phyloP scores from a whole-genome alignment of 2,888 invertebrate genomes.

The Bellardia bayeri region DNA sequence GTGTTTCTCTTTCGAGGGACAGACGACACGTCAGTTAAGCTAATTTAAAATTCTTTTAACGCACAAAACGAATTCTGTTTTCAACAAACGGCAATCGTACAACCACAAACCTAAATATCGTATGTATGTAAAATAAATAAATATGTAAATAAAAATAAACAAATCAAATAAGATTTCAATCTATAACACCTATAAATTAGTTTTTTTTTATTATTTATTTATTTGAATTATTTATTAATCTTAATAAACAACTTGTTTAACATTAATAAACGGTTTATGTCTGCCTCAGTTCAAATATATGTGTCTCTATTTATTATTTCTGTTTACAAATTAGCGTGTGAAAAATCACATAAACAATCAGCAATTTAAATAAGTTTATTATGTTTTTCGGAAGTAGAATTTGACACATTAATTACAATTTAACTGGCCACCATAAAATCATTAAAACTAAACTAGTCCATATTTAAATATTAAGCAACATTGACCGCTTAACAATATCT shows the following conservation, averaged over 20 bases:
- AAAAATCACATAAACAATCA: constrained; percentile 5
- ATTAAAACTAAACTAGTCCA: not conserved
- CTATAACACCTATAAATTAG: not conserved
- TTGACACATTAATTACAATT: constrained; percentile 23
- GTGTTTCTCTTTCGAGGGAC: not conserved
- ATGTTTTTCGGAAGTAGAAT: constrained; percentile 21
- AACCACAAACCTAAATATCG: not conserved
- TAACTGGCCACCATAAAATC: not conserved
- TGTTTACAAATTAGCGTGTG: constrained; percentile 6
- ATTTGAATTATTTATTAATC: constrained; percentile 17
- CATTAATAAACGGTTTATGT: constrained; percentile 7
- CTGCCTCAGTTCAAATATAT: not conserved
- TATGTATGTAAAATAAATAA: not conserved
- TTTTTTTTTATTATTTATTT: not conserved
- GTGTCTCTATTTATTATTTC: not conserved
- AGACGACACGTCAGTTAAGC: not conserved
- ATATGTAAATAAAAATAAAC: too few species aligned
- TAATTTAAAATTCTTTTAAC: constrained; percentile 13
- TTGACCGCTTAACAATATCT: not conserved
- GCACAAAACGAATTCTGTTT: constrained; percentile 7
- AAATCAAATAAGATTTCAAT: not conserved
- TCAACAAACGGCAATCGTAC: not conserved
- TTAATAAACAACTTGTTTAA: not conserved
- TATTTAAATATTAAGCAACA: not conserved
- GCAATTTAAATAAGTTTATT: constrained; percentile 21